Base-by-base conservation (phyloP, 2,888 invertebrate species). In the Caenorhabditis sp. region DNA sequence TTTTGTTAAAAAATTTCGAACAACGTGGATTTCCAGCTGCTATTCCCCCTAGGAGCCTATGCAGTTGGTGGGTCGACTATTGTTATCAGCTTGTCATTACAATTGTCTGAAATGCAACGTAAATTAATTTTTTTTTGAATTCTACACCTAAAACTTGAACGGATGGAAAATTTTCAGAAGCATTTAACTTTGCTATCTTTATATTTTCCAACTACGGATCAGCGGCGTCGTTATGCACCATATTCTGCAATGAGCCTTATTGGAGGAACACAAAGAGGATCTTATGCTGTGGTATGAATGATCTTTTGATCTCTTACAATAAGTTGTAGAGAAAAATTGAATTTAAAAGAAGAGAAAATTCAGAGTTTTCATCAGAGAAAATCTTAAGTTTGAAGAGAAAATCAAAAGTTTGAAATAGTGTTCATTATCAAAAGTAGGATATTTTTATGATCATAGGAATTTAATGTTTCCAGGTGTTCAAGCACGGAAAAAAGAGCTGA, bases 161-260 rank as follows among this genome's bases (percentile, higher is more conserved):
- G 18, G 37, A 8, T 40, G 40, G n/a, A n/a, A n/a, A n/a, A n/a
- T 2, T 40, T 70, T 13, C 67, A 76, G 76, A 76, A 47, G 76
- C 67, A 0, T 76, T 76, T 44, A 67, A 76, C 24, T 53, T 76
- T 22, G 76, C 76, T 0, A 32, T 76, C 3, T 28, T 76, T 2
- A 65, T 60, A 22, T 76, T 76, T 28, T 76, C 76, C 5, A 76
- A 76, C 32, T 76, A 76, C 20, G 76, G 76, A 1, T 44, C 68
- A 6, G 76, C 76, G 18, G 76, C 76, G 0, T 76, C 76, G 0
- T 3, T 76, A 9, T 76, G 76, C 18, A 20, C 65, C 2, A 76
- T 76, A 9, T 28, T 60, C 20, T 76, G 76, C 26, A 67, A 76
- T 35, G 67, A 76, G n/a, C 74, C 74, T n/a, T 74, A 74, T n/a